phyloP scores from a whole-genome alignment of 1,140 invertebrate species.

The Lordiphosa collinella region DNA sequence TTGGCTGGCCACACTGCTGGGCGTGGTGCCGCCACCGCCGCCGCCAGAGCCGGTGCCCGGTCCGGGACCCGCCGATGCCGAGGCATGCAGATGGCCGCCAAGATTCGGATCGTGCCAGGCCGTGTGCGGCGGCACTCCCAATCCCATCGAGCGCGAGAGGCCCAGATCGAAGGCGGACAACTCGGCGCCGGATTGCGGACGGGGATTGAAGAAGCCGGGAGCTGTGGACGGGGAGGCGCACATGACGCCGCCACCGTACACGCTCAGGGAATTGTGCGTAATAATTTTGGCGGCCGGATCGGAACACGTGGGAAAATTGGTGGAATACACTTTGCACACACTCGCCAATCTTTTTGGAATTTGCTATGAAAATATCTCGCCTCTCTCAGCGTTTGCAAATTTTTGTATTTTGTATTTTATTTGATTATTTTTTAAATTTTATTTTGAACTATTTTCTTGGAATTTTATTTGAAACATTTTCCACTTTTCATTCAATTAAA shows the following conservation, averaged over 20 bases:
- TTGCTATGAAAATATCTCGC: conserved; percentile 27
- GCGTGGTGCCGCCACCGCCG: conserved; percentile 72
- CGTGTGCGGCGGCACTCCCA: conserved; percentile 84
- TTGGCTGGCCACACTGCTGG: conserved; percentile 73
- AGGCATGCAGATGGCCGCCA: conserved; percentile 70
- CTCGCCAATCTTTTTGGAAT: conserved; percentile 24
- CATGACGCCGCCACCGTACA: conserved; percentile 80
- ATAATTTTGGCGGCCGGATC: conserved; percentile 80
- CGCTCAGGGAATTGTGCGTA: conserved; percentile 79
- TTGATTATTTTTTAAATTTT: neutral
- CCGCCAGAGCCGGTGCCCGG: conserved; percentile 76
- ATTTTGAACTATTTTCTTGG: conserved; percentile 9
- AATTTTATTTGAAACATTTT: conserved; percentile 22
- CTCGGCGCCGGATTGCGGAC: conserved; percentile 78
- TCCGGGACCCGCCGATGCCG: conserved; percentile 72
- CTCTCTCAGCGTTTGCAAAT: conserved; percentile 4
- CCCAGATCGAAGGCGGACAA: conserved; percentile 82
- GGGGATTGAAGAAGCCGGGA: conserved; percentile 79
- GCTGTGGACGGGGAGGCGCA: conserved; percentile 80
- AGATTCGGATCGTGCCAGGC: conserved; percentile 84
- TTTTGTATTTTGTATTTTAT: conserved; percentile 1
- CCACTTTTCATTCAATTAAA: conserved; percentile 9
- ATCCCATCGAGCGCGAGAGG: conserved; percentile 84
- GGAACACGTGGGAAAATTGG: conserved; percentile 67
- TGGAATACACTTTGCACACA: conserved; percentile 73